Percentiles rank a stretch among this genome's conserved stretches.
These are phyloP conservation scores for Holcopasites calliopsidis DNA, from an alignment of 1,140 invertebrate genomes.

Conservation along the genomic window DNA sequence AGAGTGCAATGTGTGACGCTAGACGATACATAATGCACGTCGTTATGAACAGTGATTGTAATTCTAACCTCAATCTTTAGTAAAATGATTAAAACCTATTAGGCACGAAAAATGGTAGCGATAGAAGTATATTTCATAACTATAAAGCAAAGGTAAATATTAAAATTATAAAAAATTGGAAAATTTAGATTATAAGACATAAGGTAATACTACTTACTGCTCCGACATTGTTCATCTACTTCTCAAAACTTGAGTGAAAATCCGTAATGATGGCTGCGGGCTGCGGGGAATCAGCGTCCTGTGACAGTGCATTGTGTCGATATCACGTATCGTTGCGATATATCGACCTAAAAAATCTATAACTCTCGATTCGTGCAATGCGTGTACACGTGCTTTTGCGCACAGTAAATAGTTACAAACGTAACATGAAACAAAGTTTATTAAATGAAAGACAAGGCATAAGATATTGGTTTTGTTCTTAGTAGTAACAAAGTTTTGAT, in stretches of 20 bases:
- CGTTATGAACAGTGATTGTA: slow-evolving; percentile 52
- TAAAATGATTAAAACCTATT: too few relatives aligned
- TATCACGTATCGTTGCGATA: slow-evolving; percentile 31
- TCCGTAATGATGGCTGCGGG: slow-evolving; percentile 6
- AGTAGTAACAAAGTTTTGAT: neutral
- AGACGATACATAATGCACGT: slow-evolving; percentile 51
- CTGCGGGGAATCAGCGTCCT: too few relatives aligned
- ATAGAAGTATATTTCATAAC: neutral
- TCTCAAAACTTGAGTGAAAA: neutral
- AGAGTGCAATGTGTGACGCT: slow-evolving; percentile 1
- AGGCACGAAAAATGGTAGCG: too few relatives aligned
- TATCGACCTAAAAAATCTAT: slow-evolving; percentile 7
- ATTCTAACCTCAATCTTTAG: too few relatives aligned
- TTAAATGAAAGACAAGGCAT: neutral
- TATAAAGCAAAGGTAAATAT: neutral
- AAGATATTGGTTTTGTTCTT: neutral
- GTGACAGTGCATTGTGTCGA: slow-evolving; percentile 7
- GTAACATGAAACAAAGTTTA: neutral
- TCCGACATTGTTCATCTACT: slow-evolving; percentile 50
- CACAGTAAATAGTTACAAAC: neutral
- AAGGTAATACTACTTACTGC: slow-evolving; percentile 42
- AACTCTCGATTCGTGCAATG: neutral
- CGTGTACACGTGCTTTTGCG: neutral
- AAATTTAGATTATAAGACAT: neutral
- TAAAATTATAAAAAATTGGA: neutral